These are phyloP conservation scores for Alca torda DNA, from an alignment of 2,797 vertebrate species.

Conservation along the genomic window DNA sequence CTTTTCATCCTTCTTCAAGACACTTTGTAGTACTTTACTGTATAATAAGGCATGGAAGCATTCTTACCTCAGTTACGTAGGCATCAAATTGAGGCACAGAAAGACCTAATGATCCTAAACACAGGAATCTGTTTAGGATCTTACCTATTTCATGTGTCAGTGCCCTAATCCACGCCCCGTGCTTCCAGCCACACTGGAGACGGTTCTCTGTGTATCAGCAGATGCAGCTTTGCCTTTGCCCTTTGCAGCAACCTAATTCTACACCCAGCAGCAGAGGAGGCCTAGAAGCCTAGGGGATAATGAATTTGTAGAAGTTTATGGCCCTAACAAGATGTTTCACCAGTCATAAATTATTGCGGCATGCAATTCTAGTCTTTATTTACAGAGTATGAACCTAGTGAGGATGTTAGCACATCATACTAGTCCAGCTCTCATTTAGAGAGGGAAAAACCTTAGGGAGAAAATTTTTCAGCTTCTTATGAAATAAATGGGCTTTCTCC, in stretches of 20 bases:
- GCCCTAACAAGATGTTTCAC: neutral
- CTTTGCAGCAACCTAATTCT: neutral
- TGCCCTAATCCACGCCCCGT: neutral
- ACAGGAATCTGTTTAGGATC: neutral
- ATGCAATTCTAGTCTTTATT: neutral
- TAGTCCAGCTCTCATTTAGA: neutral
- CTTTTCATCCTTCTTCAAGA: neutral
- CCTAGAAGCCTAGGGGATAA: neutral
- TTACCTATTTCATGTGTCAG: neutral
- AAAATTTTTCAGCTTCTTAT: neutral
- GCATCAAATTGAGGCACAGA: neutral
- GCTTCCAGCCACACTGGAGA: neutral
- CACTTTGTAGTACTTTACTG: neutral
- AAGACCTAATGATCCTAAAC: neutral
- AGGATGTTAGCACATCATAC: neutral
- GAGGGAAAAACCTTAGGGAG: neutral
- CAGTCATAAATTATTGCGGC: neutral
- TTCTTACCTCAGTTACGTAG: neutral
- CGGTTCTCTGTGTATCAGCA: neutral
- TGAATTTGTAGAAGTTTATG: neutral
- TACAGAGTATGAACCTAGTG: neutral
- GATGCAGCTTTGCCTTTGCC: neutral
- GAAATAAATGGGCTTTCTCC: neutral
- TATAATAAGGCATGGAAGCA: neutral
- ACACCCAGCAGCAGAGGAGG: neutral